Conservation (phyloP, 2,113 vertebrate genomes). For the Butorides virescens region DNA sequence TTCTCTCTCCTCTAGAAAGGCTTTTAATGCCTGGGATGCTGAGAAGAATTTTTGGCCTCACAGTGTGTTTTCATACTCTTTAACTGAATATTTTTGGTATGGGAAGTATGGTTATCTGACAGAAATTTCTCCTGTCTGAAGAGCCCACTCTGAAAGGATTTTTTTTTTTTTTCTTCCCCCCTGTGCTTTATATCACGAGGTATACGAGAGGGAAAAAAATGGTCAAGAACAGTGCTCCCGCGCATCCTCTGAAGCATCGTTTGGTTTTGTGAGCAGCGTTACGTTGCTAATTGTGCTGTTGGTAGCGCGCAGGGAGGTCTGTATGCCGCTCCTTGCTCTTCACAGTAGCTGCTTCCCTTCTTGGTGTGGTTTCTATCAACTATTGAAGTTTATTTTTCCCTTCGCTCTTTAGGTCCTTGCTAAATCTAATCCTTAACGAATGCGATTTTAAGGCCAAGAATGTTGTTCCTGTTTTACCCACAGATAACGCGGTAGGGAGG, state of each 20-base stretch:
- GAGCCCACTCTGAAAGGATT: neutral
- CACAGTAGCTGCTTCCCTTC: neutral
- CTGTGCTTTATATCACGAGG: neutral
- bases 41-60: neutral
- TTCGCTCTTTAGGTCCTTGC: neutral
- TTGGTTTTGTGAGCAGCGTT: neutral
- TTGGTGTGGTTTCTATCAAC: neutral
- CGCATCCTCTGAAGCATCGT: neutral
- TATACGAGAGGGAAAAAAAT: neutral
- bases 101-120: neutral
- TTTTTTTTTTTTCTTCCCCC: neutral
- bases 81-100: neutral
- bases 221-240: neutral
- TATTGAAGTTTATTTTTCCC: neutral
- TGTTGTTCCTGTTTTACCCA: neutral
- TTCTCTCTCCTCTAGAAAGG: neutral
- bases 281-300: neutral
- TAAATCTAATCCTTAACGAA: neutral
- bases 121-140: neutral
- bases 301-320: neutral
- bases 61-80: neutral
- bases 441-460: neutral
- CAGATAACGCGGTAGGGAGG: neutral
- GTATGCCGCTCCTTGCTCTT: neutral
- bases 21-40: neutral